These are phyloP conservation scores for Charina bottae DNA, from an alignment of 2,113 vertebrate species.

Conservation along the genomic window DNA sequence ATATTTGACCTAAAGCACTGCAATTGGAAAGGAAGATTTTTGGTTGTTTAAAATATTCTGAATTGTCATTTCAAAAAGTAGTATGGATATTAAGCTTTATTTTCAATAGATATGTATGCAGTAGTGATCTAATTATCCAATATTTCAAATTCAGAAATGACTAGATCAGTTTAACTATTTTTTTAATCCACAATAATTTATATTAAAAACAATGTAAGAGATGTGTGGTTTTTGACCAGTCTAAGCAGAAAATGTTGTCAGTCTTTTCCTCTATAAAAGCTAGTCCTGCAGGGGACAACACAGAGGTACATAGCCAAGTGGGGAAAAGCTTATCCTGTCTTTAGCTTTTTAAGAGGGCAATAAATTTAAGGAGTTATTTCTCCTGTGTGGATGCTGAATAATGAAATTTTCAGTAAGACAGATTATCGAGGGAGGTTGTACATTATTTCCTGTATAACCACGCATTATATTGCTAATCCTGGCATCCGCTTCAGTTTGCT, in stretches of 20 bases:
- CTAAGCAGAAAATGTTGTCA: neutral
- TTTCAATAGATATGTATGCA: neutral
- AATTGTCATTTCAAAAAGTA: neutral
- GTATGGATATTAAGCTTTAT: neutral
- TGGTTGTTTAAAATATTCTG: neutral
- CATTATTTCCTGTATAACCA: conserved; percentile 40
- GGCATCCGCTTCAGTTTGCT: neutral
- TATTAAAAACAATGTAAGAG: neutral
- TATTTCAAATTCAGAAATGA: neutral
- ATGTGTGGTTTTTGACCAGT: neutral
- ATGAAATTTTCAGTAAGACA: conserved; percentile 28
- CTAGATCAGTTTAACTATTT: neutral
- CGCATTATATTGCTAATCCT: conserved; percentile 50
- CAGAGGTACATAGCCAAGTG: neutral
- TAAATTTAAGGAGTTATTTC: conserved; percentile 48
- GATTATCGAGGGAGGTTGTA: neutral
- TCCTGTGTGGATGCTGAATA: conserved; percentile 36
- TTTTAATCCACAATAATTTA: neutral
- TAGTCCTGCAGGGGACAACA: neutral
- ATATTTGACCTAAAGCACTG: neutral
- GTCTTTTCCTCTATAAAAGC: neutral
- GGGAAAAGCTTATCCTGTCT: neutral
- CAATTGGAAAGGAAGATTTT: neutral
- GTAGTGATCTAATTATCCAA: neutral
- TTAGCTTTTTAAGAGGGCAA: conserved; percentile 9